Evolutionary conservation across 2,113 vertebrate genomes (phyloP).

Genomic region (Pachycephala philippinensis): DNA sequence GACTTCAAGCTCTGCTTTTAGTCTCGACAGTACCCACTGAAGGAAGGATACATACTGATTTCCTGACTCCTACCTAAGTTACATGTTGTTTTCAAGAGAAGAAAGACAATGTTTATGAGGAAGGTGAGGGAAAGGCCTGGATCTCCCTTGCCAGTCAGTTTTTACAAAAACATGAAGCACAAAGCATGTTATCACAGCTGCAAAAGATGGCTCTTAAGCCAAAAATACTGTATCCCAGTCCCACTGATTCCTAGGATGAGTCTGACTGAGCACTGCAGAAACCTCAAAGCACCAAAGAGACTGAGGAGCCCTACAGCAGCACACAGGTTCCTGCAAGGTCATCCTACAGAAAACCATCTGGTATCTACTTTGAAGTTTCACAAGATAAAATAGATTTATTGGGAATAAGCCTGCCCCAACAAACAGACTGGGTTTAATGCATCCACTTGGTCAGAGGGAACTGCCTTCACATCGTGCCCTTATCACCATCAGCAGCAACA

Average conservation of each 20-base stretch:
- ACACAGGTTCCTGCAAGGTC: neutral
- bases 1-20: neutral
- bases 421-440: neutral
- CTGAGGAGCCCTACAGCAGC: neutral
- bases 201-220: neutral
- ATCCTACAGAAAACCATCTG: neutral
- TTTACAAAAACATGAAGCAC: neutral
- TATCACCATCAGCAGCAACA: fast-evolving
- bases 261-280: neutral
- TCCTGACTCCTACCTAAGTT: neutral
- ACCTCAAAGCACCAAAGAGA: neutral
- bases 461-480: fast-evolving
- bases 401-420: neutral
- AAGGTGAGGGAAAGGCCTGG: neutral
- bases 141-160: neutral
- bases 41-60: neutral
- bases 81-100: neutral
- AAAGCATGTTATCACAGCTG: neutral
- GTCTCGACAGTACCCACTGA: neutral
- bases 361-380: neutral
- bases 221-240: neutral
- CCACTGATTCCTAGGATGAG: neutral
- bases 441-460: neutral
- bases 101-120: neutral
- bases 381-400: neutral